Base-by-base conservation (phyloP, 2,888 invertebrate genomes). In the Oxyscelio sp. region DNA sequence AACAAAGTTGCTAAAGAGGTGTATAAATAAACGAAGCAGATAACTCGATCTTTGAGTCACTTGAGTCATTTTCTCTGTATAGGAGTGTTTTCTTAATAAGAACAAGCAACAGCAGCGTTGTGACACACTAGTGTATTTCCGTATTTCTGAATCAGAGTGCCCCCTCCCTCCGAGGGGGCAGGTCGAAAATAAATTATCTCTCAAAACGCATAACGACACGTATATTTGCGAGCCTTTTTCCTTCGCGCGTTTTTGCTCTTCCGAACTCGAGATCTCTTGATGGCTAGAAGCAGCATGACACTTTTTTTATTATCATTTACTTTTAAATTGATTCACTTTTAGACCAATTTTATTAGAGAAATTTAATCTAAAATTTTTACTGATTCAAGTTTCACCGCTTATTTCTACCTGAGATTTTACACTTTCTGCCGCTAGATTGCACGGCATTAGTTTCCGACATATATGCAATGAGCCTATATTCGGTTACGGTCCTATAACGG, bases 71-170 rank as follows among this genome's bases (percentile, higher is more conserved):
- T 15, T 68, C 74, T 43, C 40, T 74, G 40, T 56, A 34, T 63
- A 75, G 56, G 75, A 81, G 54, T 75, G 81, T 75, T 83, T 83
- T 83, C 78, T 83, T 83, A 61, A 83, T 66, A 73, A 83, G 66
- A 77, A 40, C 59, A 78, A 73, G 59, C 71, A 78, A 61, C 75
- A 66, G 50, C 56, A 78, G 59, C 73, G 68, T 66, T 75, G 68
- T 63, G 83, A 73, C 73, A 78, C 77, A 70, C 66, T 66, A 61
- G 75, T 78, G 59, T 79, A 83, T 83, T 83, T 83, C 78, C 78
- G 74, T 68, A 68, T 58, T 68, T 43, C 48, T 79, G 63, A 79
- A 79, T 74, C 83, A 83, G 54, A 66, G 22, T 21, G 59, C 70
- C 70, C 73, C 78, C 81, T 63, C 70, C 65, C 45, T 34, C 50